Evolutionary conservation across 2,888 invertebrate genomes (phyloP).

Genomic region (Blera fallax): DNA sequence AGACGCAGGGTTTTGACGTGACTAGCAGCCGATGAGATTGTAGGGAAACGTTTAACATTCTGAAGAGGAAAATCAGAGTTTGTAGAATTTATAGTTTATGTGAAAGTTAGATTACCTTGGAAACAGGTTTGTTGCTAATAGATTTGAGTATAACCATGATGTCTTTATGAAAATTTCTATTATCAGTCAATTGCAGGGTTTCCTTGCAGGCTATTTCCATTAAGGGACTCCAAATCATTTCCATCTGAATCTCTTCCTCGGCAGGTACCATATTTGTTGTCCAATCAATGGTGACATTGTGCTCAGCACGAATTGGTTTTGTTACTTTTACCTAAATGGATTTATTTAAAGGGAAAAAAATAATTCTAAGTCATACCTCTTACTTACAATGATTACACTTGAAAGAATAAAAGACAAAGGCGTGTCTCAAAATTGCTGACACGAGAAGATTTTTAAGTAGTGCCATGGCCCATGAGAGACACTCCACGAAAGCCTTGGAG

Average conservation of each 20-base stretch:
- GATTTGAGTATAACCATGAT: constrained; percentile 86
- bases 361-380: not conserved
- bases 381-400: too few relatives aligned
- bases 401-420: too few relatives aligned
- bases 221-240: constrained; percentile 86
- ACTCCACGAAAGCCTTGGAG: too few relatives aligned
- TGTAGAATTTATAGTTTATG: not conserved
- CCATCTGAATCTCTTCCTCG: constrained; percentile 83
- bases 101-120: constrained; percentile 74
- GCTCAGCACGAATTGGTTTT: constrained; percentile 84
- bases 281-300: constrained; percentile 84
- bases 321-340: constrained; percentile 82
- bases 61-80: constrained; percentile 60
- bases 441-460: too few relatives aligned
- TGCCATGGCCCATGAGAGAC: too few relatives aligned
- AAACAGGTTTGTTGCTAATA: constrained; percentile 77
- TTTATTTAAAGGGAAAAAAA: not conserved
- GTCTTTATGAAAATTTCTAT: constrained; percentile 86
- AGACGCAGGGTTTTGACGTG: constrained; percentile 78
- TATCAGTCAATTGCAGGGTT: constrained; percentile 85
- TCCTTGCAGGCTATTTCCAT: constrained; percentile 85
- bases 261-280: constrained; percentile 83
- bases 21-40: constrained; percentile 73
- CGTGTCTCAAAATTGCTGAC: too few relatives aligned
- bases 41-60: constrained; percentile 79